Evolutionary conservation across 2,888 invertebrate species (phyloP).

Genomic region (Limnephilus auricula): DNA sequence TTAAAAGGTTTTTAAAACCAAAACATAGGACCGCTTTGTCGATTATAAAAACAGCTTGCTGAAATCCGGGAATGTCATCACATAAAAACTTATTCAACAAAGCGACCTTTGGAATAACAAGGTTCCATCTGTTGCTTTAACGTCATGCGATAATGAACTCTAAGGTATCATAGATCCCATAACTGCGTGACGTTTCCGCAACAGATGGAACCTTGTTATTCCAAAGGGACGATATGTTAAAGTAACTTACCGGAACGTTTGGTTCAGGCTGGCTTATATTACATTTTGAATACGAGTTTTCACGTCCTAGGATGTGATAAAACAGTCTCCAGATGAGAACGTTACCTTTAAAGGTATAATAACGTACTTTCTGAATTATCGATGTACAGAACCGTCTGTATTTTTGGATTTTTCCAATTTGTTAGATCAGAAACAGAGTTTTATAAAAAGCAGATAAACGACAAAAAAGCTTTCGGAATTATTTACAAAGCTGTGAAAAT

Average conservation of each 20-base stretch:
- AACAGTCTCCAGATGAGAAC: conserved; percentile 56
- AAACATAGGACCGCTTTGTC: background rate
- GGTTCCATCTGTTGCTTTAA: too few species aligned
- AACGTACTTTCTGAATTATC: conserved; percentile 55
- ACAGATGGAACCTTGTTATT: too few species aligned
- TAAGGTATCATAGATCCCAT: too few species aligned
- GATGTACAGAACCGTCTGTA: background rate
- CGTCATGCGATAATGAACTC: too few species aligned
- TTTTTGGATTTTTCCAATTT: background rate
- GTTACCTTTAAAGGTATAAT: conserved; percentile 59
- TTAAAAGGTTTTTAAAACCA: background rate
- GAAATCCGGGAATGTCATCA: conserved; percentile 11
- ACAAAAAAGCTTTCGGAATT: background rate
- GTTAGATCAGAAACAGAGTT: background rate
- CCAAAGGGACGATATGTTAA: too few species aligned
- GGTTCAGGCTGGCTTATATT: conserved; percentile 12
- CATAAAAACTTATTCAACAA: background rate
- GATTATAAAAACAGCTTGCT: conserved; percentile 18
- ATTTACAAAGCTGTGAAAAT: too few species aligned
- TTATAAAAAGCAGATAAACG: background rate
- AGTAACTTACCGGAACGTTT: conserved; percentile 43
- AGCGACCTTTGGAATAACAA: too few species aligned
- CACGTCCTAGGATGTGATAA: conserved; percentile 56
- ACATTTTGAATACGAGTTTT: conserved; percentile 51
- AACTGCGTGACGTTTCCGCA: too few species aligned